phyloP scores from a whole-genome alignment of 1,140 invertebrate species.

The Drosophila equinoxialis region DNA sequence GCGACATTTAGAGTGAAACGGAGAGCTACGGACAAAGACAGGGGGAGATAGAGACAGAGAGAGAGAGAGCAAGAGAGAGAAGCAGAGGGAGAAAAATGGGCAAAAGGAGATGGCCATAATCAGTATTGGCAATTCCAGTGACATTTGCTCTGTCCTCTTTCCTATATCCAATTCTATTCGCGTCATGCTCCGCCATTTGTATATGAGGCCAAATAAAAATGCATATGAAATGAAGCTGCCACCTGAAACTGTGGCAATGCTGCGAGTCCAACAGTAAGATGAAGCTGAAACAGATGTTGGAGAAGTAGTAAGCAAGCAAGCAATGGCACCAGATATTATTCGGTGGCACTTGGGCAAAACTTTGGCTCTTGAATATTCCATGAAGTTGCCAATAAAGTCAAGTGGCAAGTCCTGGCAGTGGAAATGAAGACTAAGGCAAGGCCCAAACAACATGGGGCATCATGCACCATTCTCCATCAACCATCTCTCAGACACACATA shows the following conservation, averaged over 20 bases:
- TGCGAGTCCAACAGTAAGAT: neutral
- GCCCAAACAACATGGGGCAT: neutral
- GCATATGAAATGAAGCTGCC: slow-evolving; percentile 71
- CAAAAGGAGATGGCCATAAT: slow-evolving; percentile 50
- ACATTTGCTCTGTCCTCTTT: slow-evolving; percentile 52
- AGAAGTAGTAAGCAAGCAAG: neutral
- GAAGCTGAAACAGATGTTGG: neutral
- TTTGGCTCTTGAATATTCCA: slow-evolving; percentile 77
- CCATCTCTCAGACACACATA: neutral
- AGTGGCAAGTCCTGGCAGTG: slow-evolving; percentile 68
- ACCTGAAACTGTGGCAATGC: slow-evolving; percentile 1
- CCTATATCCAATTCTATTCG: slow-evolving; percentile 40
- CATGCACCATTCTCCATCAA: slow-evolving; percentile 10
- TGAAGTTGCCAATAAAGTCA: slow-evolving; percentile 82
- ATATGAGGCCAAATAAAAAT: slow-evolving; percentile 82
- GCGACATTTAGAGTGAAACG: slow-evolving; percentile 31
- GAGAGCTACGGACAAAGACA: neutral
- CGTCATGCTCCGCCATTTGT: slow-evolving; percentile 64
- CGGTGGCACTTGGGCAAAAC: slow-evolving; percentile 67
- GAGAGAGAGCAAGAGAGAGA: no score
- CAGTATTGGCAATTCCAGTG: slow-evolving; percentile 79
- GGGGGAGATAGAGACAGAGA: neutral
- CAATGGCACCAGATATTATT: slow-evolving; percentile 42
- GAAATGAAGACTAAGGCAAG: neutral
- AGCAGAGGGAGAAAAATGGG: neutral